phyloP scores from a whole-genome alignment of 2,888 invertebrate genomes.

The Lycaena phlaeas region DNA sequence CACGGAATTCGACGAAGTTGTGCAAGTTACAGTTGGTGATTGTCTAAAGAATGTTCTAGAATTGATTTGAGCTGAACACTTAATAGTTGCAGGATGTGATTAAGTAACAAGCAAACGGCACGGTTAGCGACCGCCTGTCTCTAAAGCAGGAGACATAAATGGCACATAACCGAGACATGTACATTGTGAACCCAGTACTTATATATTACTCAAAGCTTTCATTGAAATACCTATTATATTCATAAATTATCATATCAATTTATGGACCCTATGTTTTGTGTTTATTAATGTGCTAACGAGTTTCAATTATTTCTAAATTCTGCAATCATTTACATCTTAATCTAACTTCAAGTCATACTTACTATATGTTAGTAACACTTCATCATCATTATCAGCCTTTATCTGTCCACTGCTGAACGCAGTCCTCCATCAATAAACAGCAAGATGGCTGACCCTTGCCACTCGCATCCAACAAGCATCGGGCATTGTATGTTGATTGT shows the following conservation, averaged over 20 bases:
- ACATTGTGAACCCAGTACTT: not conserved
- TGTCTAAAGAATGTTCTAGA: not conserved
- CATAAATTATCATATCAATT: not conserved
- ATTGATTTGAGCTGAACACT: constrained; percentile 11
- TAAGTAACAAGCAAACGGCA: constrained; percentile 21
- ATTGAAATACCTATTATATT: constrained; percentile 10
- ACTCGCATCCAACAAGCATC: no score
- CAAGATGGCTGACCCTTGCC: no score
- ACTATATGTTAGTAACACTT: no score
- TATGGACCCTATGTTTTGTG: no score
- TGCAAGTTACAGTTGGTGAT: not conserved
- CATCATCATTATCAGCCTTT: no score
- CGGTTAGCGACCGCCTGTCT: constrained; percentile 34
- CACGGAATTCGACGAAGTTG: not conserved
- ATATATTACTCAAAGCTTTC: constrained; percentile 1
- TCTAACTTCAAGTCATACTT: no score
- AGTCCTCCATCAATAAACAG: no score
- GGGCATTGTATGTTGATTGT: no score
- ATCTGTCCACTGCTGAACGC: no score
- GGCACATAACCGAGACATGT: constrained; percentile 25
- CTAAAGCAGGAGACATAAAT: constrained; percentile 34
- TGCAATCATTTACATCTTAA: no score
- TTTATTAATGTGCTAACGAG: no score
- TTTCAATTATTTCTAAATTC: no score
- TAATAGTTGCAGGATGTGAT: constrained; percentile 18